Evolutionary conservation across 2,888 invertebrate genomes (phyloP), one percentile per base, ranked within the genome.

Genomic region (Autographa pulchrina): DNA sequence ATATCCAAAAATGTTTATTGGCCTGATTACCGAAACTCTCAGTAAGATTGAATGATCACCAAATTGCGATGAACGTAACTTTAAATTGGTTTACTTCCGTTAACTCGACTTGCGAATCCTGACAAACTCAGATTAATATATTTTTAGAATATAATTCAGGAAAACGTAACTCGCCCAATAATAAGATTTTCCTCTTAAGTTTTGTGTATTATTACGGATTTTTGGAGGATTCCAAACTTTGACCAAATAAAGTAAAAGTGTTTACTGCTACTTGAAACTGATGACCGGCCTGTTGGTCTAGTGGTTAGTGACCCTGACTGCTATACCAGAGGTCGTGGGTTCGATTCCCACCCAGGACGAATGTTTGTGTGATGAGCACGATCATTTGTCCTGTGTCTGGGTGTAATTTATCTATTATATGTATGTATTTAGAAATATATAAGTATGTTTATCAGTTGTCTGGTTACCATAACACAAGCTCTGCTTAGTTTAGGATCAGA

Each of bases 21-120:
- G 20, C 20, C 20, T 54, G 54, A 54, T 54, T 56, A 56, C 54
- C 54, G 54, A 11, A 56, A 25, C 20, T 56, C 25, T 54, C 11
- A 9, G 54, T 11, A 18, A 54, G 20, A 54, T 54, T 56, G 54
- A 56, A 56, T 56, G 54, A 56, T 56, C 54, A 56, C 20, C 54
- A 56, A 56, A 56, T 56, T 56, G 54, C 54, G 54, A 56, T 56
- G 20, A 13, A 56, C 54, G 25, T 56, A 56, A 56, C 54, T 56
- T 56, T 56, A 56, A 56, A 56, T 56, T 56, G 54, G 25, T 56
- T 56, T 56, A 56, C 54, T 56, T 56, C 25, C 54, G 54, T 56
- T 56, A 13, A 18, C 25, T 25, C 54, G 20, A 13, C 54, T 56
- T 25, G 20, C 20, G 54, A 56, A 54, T 54, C 54, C 20, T 56